A percentile compares a stretch with the other conserved stretches of the same genome.
phyloP scores from a whole-genome alignment of 2,888 invertebrate species.

The Stenolophus ochropezus region DNA sequence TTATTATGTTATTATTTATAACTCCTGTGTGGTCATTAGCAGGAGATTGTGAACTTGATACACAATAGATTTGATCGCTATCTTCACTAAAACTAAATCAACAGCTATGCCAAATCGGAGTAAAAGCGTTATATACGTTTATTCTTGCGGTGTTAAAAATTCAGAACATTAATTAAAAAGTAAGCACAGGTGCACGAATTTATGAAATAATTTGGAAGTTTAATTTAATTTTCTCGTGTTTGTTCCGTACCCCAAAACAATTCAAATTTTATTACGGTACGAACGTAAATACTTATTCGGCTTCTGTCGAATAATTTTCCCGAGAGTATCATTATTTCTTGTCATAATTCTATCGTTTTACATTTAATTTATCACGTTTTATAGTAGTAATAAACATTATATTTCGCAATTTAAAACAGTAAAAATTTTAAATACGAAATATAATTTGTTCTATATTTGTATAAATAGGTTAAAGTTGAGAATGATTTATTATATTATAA shows the following conservation, averaged over 20 bases:
- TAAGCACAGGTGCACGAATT: neutral
- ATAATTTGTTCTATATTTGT: too few relatives aligned
- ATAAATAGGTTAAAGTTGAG: neutral
- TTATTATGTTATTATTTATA: too few relatives aligned
- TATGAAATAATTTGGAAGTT: neutral
- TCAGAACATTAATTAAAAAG: neutral
- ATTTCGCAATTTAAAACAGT: neutral
- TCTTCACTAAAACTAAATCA: too few relatives aligned
- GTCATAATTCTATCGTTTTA: neutral
- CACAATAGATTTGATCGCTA: too few relatives aligned
- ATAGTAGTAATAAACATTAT: neutral
- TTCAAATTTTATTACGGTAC: neutral
- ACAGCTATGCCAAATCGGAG: too few relatives aligned
- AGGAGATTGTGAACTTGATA: too few relatives aligned
- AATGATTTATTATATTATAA: neutral
- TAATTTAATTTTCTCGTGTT: neutral
- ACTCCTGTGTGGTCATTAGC: too few relatives aligned
- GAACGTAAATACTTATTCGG: neutral
- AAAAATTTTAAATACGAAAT: too few relatives aligned
- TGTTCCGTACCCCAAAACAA: neutral
- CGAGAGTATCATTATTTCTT: neutral
- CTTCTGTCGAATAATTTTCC: neutral
- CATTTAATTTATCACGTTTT: neutral
- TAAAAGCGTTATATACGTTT: too few relatives aligned
- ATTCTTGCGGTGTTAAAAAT: neutral